Base-by-base conservation (phyloP, 2,888 invertebrate genomes). In the Polydrusus tereticollis region DNA sequence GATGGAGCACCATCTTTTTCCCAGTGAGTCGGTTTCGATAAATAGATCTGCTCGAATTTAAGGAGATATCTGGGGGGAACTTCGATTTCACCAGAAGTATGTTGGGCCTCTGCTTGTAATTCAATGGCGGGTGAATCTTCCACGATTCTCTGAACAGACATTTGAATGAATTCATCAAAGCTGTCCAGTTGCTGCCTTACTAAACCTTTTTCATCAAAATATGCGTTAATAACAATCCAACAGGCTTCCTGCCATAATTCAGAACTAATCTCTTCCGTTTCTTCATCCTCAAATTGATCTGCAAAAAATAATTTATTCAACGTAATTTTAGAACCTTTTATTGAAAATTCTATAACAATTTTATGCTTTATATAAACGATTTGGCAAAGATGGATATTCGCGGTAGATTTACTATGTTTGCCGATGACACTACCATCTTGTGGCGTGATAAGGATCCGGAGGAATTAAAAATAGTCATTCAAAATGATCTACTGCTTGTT, bases 161-260 rank as follows among this genome's bases (percentile, higher is more conserved):
- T 99, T 86, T 98, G 99, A 84, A 99, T 99, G 83, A 99, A 99
- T 87, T 99, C 99, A 88, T 99, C 99, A 83, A 99, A 99, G 82
- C 98, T 99, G 85, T 99, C 99, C 78, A 99, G 88, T 84, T 99
- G 99, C 85, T 99, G 99, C 60, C 99, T 91, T 47, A 99, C 99
- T 76, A 99, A 89, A 85, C 99, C 99, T 86, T 99, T 99, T 85
- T 99, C 99, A 84, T 99, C 99, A 84, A 99, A 99, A 86, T 99
- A 99, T 0, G 99, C 97, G 84, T 98, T 98, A 83, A 99, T 99
- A 73, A 99, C 99, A 83, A 99, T 98, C 99, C 99, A 99, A 83
- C 99, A 99, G 50, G 99, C 99, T 88, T 99, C 99, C 86, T 99
- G 99, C 99, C 99, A 99, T 76, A 99, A 88, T 84, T 99, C 99